Evolutionary conservation across 2,113 vertebrate genomes (phyloP), one percentile per base, ranked within the genome.

Genomic region (Barbus barbus): DNA sequence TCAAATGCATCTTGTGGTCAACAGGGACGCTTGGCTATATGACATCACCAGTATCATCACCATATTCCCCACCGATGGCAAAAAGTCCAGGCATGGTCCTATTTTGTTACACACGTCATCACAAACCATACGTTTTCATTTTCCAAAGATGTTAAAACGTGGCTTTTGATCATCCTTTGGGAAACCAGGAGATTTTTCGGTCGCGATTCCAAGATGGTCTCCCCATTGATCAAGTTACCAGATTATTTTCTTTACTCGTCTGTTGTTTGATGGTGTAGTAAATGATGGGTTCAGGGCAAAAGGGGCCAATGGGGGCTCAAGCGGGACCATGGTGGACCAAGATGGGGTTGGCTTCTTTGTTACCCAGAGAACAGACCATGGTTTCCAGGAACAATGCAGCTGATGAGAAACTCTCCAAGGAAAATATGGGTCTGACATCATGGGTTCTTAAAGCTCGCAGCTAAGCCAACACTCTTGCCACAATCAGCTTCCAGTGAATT

Each of bases 371-470:
- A 89, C 90, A 92, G 90, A 91, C 92, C 92, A 86, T 92, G 91
- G 89, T 93, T 95, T 95, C 94, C 94, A 93, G 94, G 93, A 94
- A 95, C 94, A 95, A 94, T 94, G 93, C 93, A 93, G 90, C 93
- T 94, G 93, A 94, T 94, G 93, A 94, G 91, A 91, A 90, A 85
- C 90, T 92, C 93, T 94, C 94, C 94, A 95, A 95, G 93, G 93
- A 95, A 95, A 95, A 94, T 93, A 95, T 90, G 90, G 88, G 90
- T 93, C 93, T 95, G 94, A 95, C 94, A 94, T 95, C 94, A 95
- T 93, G 92, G 93, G 91, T 94, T 94, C 94, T 94, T 93, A 93
- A 94, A 93, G 92, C 91, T 56, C 85, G 83, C 93, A 93, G 93
- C 93, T 94, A 91, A 93, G 94, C 94, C 93, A 95, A 92, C 92